Evolutionary conservation across 1,140 invertebrate species (phyloP), one percentile per base, ranked within the genome.

Genomic region (Hypothenemus hampei): DNA sequence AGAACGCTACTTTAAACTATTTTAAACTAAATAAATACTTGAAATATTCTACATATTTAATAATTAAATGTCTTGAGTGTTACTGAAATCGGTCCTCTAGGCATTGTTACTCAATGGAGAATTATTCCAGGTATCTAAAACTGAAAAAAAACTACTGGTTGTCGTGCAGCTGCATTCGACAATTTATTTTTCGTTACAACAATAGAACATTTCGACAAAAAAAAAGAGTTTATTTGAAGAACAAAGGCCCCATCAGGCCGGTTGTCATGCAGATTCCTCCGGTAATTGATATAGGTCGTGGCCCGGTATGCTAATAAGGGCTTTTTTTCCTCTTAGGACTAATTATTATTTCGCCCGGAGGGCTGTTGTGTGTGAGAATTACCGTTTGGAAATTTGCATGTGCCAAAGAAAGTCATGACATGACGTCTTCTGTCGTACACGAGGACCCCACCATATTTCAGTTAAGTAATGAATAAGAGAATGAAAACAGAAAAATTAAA

Each of bases 121-220:
- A n/a, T n/a, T n/a, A n/a, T n/a, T n/a, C n/a, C n/a, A n/a, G n/a
- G n/a, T n/a, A n/a, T n/a, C n/a, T n/a, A n/a, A n/a, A n/a, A n/a
- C n/a, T n/a, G n/a, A n/a, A 31, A 31, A 31, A 31, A 31, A 31
- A 8, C 10, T 31, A 8, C 10, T 13, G 26, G 26, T 11, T 11
- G 26, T 13, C 13, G 13, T 11, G 26, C 44, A 46, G 44, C 44
- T 46, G 44, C 20, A 24, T 10, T n/a, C 24, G 19, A 24, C 44
- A 46, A 46, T 46, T 46, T 46, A 46, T 46, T 46, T 46, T 46
- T 46, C 44, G 44, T 31, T 46, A 46, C 24, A 46, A 46, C 44
- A 46, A 46, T 46, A 46, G 44, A n/a, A n/a, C n/a, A n/a, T n/a
- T n/a, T n/a, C n/a, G n/a, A 46, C 20, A 20, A 46, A 46, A 46